Conservation (phyloP, 2,888 invertebrate species). For the Cephus pulcher region DNA sequence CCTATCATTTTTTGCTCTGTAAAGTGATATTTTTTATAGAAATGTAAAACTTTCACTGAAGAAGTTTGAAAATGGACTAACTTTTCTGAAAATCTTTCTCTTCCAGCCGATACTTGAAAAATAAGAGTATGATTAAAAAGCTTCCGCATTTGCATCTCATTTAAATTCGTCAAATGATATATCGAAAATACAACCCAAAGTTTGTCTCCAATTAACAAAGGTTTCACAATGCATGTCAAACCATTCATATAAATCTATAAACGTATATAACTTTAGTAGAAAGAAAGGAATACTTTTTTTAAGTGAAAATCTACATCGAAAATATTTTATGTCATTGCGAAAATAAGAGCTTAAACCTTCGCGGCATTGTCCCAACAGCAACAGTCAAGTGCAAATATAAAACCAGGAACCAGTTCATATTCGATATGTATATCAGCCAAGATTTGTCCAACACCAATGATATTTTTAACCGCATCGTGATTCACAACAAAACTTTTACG, state of each 20-base stretch:
- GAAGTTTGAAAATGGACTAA: neutral
- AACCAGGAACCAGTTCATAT: neutral
- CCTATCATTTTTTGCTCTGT: neutral
- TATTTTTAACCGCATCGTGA: neutral
- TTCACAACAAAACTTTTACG: neutral
- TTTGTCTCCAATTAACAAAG: neutral
- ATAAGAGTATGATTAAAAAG: neutral
- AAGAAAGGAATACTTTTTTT: neutral
- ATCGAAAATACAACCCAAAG: neutral
- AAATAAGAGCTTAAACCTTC: neutral
- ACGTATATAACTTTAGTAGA: neutral
- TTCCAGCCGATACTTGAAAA: neutral
- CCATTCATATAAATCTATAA: neutral
- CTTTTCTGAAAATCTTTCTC: neutral
- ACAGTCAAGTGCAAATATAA: neutral
- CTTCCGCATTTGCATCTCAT: neutral
- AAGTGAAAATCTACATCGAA: neutral
- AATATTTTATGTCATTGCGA: neutral
- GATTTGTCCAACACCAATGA: neutral
- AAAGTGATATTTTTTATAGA: neutral
- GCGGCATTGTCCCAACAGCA: neutral
- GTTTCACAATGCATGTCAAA: neutral
- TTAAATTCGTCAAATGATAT: neutral
- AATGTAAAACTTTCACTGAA: neutral
- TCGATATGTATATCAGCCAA: neutral